Evolutionary conservation across 2,797 vertebrate genomes (phyloP).

Genomic region (Strix occidentalis): DNA sequence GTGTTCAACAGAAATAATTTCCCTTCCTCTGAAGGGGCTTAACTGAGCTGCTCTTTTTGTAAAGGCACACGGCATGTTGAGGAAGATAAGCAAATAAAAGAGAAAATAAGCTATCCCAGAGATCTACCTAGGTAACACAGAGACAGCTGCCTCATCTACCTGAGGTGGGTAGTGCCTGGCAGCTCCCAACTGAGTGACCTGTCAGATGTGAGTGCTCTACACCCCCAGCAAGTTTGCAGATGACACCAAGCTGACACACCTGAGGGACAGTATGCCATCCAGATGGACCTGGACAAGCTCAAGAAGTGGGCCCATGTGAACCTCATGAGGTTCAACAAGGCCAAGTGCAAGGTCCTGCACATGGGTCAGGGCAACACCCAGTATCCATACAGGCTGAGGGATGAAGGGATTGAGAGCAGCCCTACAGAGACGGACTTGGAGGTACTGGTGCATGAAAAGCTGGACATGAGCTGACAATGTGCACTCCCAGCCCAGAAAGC

Average conservation of each 20-base stretch:
- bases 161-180: accelerated
- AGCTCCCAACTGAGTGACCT: not conserved
- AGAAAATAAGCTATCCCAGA: not conserved
- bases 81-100: not conserved
- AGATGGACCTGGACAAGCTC: not conserved
- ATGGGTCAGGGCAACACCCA: accelerated
- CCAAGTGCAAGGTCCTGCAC: not conserved
- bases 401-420: not conserved
- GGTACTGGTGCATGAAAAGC: not conserved
- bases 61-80: not conserved
- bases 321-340: not conserved
- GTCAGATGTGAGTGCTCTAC: not conserved
- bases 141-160: not conserved
- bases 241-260: not conserved
- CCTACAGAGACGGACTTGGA: too few relatives aligned
- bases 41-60: not conserved
- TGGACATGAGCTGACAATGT: not conserved
- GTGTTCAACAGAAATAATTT: not conserved
- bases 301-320: not conserved
- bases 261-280: not conserved
- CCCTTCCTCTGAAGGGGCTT: not conserved
- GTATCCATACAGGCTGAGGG: not conserved
- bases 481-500: not conserved
- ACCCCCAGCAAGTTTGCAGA: not conserved
- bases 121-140: not conserved